Conservation (phyloP, 1,140 invertebrate genomes). For the Bombus vancouverensis region DNA sequence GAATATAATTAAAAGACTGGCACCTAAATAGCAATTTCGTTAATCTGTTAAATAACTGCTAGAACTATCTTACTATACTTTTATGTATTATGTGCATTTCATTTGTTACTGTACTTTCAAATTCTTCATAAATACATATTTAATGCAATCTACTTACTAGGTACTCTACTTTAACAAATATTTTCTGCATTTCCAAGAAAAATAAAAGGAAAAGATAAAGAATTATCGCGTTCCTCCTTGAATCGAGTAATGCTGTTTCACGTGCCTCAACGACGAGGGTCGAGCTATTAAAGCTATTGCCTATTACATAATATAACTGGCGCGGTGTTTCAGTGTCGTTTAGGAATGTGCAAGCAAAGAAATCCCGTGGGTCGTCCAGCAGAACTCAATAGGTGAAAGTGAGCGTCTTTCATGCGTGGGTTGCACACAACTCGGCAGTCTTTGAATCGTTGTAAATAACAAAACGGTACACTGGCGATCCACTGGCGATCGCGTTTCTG, state of each 20-base stretch:
- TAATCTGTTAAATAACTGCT: background rate
- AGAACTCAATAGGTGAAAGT: slow-evolving; percentile 48
- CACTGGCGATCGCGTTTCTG: background rate
- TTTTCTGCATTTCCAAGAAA: background rate
- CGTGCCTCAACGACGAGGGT: background rate
- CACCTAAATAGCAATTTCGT: background rate
- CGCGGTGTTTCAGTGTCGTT: slow-evolving; percentile 2
- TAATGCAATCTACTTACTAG: no score
- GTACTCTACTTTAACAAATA: background rate
- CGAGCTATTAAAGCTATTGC: background rate
- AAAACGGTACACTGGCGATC: background rate
- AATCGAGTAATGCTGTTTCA: background rate
- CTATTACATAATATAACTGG: slow-evolving; percentile 2
- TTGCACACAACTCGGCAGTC: background rate
- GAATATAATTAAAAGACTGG: background rate
- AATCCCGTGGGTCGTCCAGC: slow-evolving; percentile 13
- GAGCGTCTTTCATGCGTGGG: slow-evolving; percentile 40
- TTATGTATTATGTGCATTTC: no score
- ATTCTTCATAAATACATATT: no score
- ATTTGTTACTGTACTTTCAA: no score
- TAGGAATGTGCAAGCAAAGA: slow-evolving; percentile 21
- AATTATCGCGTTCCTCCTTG: background rate
- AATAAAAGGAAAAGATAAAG: background rate
- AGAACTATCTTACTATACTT: no score
- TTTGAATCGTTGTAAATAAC: slow-evolving; percentile 25